phyloP scores from a whole-genome alignment of 37 sponge, comb jelly and placozoan genomes.

The Dysidea cf. avara region DNA sequence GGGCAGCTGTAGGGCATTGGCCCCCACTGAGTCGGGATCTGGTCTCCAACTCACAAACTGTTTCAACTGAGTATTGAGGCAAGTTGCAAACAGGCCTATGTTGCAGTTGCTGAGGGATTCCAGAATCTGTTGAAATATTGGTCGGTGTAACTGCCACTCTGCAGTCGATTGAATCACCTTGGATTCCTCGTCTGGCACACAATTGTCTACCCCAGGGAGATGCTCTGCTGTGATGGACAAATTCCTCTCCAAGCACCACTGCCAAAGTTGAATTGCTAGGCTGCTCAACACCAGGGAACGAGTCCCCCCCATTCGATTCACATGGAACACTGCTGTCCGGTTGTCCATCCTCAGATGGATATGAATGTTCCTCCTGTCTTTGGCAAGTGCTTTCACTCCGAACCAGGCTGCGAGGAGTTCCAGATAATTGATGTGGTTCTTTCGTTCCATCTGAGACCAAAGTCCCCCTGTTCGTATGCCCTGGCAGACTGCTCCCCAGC shows the following conservation, averaged over 20 bases:
- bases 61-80: slow-evolving; percentile 13
- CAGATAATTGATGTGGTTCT: slow-evolving; percentile 33
- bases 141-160: slow-evolving; percentile 24
- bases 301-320: slow-evolving; percentile 27
- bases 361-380: slow-evolving; percentile 3
- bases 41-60: slow-evolving; percentile 21
- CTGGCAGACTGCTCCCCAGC: slow-evolving; percentile 46
- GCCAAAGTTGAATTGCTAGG: slow-evolving; percentile 22
- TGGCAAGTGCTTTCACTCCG: slow-evolving; percentile 12
- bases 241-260: slow-evolving; percentile 19
- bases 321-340: slow-evolving; percentile 7
- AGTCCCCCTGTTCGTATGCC: slow-evolving; percentile 23
- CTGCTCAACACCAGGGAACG: slow-evolving; percentile 1
- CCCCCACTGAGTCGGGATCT: background rate
- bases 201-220: slow-evolving; percentile 27
- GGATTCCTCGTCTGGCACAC: slow-evolving; percentile 26
- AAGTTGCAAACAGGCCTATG: slow-evolving; percentile 29
- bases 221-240: slow-evolving; percentile 21
- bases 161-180: background rate
- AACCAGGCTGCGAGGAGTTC: slow-evolving; percentile 39
- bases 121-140: slow-evolving; percentile 11
- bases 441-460: slow-evolving; percentile 22
- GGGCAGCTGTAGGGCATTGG: slow-evolving; percentile 1
- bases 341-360: slow-evolving; percentile 32
- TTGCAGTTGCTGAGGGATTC: background rate